phyloP scores from a whole-genome alignment of 2,888 invertebrate genomes.

The Idaea aversata region DNA sequence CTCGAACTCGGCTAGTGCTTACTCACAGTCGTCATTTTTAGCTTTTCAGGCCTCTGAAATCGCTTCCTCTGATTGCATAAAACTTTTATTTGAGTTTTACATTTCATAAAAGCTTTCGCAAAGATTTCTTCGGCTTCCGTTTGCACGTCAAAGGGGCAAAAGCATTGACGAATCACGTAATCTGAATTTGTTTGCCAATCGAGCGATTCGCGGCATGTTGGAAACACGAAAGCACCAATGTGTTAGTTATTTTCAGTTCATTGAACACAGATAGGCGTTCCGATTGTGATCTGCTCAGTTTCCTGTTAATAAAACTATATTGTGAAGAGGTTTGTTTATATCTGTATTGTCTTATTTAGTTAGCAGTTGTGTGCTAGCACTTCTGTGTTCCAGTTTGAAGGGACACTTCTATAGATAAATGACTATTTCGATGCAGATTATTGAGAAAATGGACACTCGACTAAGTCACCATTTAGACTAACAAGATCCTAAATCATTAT shows the following conservation, averaged over 20 bases:
- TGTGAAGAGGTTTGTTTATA: conserved; percentile 14
- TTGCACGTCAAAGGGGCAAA: conserved; percentile 15
- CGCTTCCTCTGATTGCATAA: background rate
- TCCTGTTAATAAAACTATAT: conserved; percentile 14
- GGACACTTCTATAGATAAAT: too few species aligned
- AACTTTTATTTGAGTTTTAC: background rate
- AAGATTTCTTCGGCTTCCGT: background rate
- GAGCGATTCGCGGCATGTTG: conserved; percentile 18
- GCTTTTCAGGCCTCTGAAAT: background rate
- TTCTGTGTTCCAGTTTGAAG: background rate
- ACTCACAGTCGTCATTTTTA: too few species aligned
- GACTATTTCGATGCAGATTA: too few species aligned
- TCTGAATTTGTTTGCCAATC: conserved; percentile 28
- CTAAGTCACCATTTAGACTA: too few species aligned
- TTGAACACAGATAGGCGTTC: conserved; percentile 24
- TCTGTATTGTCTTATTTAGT: background rate
- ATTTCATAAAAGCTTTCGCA: background rate
- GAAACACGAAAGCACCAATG: background rate
- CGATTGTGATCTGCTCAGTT: conserved; percentile 33
- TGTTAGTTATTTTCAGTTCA: conserved; percentile 33
- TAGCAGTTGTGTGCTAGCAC: background rate
- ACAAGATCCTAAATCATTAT: too few species aligned
- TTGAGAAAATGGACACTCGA: too few species aligned
- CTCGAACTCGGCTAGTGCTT: too few species aligned
- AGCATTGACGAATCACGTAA: conserved; percentile 18